Evolutionary conservation across 2,888 invertebrate species (phyloP), one percentile per base, ranked within the genome.

Genomic region (Agapetus fuscipes): DNA sequence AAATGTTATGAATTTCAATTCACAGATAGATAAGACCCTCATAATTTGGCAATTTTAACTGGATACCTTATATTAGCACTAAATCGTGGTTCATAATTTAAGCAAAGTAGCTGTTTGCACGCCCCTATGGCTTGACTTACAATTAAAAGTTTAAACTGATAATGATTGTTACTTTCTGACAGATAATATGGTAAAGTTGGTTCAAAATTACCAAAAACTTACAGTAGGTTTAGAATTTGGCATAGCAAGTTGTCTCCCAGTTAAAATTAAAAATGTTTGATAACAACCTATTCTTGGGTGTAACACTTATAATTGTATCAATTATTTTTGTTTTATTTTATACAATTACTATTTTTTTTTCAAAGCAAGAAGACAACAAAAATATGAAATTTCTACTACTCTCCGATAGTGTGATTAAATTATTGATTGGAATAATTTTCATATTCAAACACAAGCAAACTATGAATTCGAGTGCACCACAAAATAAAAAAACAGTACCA

Each of bases 211-310:
- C n/a, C n/a, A n/a, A n/a, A n/a, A n/a, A n/a, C n/a, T n/a, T n/a
- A n/a, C n/a, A n/a, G n/a, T n/a, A n/a, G n/a, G n/a, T n/a, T n/a
- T n/a, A n/a, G n/a, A n/a, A n/a, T n/a, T n/a, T n/a, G n/a, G n/a
- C n/a, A 9, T 24, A 24, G 24, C 24, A 5, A 24, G 5, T 9
- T 24, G n/a, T n/a, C n/a, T n/a, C n/a, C n/a, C n/a, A n/a, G n/a
- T n/a, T n/a, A n/a, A n/a, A n/a, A n/a, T n/a, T n/a, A n/a, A n/a
- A n/a, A n/a, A n/a, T n/a, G n/a, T 16, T 17, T 2, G 20, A 25
- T 14, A 15, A 34, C n/a, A 37, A 37, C 27, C 17, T 37, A 17
- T 32, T 37, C 27, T 37, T 37, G 27, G 37, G 37, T 13, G n/a
- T 37, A 13, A 3, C 14, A 13, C 16, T 32, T 9, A 11, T 31